Evolutionary conservation across 2,797 vertebrate genomes (phyloP), one percentile per base, ranked within the genome.

Genomic region (Pygocentrus nattereri): DNA sequence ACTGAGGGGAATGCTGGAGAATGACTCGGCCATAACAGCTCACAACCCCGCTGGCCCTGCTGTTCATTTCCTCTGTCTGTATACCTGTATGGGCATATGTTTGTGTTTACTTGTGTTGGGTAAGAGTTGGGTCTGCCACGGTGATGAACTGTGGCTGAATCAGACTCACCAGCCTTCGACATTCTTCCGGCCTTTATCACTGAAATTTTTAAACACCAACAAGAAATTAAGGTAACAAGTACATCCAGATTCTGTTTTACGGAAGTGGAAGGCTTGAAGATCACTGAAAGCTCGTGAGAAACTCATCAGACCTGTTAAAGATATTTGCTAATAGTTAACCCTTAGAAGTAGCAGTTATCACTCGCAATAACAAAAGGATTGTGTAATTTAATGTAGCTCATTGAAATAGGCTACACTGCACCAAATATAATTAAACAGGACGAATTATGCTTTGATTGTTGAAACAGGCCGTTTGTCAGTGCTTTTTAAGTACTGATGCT

Each of bases 51-150:
- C 62, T 82, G 65, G 50, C 78, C 31, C 85, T 78, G 78, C 68
- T 50, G 49, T 23, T 71, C 49, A 83, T 92, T 88, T 92, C 84
- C 78, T 84, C 85, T 85, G 73, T 87, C 70, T 79, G 78, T 44
- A 27, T 76, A 65, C 59, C 41, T 87, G 80, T 86, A 68, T 85
- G 62, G 19, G 10, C 73, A 71, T 74, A 41, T 59, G 12, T 71
- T 21, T 52, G 68, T 0, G 2, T 38, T 77, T 68, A 49, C 62
- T 88, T 87, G 31, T 64, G 30, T 34, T 64, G 64, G 72, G 85
- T 82, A 89, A 86, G 25, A 4, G 47, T 31, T 85, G 86, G 44
- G 62, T 72, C 85, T 87, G 88, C 81, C 82, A 30, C 64, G 5
- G 70, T 81, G 75, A 83, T 74, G 25, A 71, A 84, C 30, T 62